Evolutionary conservation across 2,888 invertebrate species (phyloP).

Genomic region (Blera fallax): DNA sequence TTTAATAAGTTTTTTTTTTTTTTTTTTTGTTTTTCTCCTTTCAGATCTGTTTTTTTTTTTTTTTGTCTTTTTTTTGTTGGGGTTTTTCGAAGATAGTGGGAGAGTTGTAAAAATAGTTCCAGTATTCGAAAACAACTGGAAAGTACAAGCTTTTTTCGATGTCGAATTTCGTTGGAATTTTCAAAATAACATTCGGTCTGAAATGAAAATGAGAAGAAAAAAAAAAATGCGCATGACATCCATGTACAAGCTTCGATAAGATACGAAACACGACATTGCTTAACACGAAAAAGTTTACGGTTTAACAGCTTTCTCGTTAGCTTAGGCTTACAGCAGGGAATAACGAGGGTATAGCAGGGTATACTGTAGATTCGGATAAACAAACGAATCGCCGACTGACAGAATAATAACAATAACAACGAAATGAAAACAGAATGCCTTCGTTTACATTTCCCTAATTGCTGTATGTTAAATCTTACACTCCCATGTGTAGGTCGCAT

Average conservation of each 20-base stretch:
- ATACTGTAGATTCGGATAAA: constrained; percentile 21
- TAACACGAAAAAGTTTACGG: constrained; percentile 50
- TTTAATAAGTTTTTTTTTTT: constrained; percentile 39
- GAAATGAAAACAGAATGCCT: constrained; percentile 27
- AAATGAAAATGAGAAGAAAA: constrained; percentile 4
- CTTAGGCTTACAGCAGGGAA: constrained; percentile 46
- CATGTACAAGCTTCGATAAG: constrained; percentile 47
- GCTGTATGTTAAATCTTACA: constrained; percentile 54
- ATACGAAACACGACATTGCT: constrained; percentile 56
- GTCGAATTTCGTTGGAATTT: constrained; percentile 55
- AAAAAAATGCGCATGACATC: constrained; percentile 60
- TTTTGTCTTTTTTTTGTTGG: background rate
- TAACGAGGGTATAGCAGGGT: background rate
- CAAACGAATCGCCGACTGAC: constrained; percentile 24
- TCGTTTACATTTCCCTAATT: constrained; percentile 60
- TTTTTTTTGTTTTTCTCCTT: background rate
- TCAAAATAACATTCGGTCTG: constrained; percentile 5
- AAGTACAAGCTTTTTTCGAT: constrained; percentile 66
- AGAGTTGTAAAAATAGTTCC: constrained; percentile 53
- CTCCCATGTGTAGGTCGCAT: constrained; percentile 31
- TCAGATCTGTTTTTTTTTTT: background rate
- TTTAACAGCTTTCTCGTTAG: constrained; percentile 70
- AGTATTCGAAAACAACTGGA: constrained; percentile 55
- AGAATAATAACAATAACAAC: constrained; percentile 19
- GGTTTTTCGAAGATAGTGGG: constrained; percentile 35